A percentile compares a stretch with the other conserved stretches of the same genome.
Evolutionary conservation across 2,797 vertebrate species (phyloP).

Genomic region (Natrix natrix): DNA sequence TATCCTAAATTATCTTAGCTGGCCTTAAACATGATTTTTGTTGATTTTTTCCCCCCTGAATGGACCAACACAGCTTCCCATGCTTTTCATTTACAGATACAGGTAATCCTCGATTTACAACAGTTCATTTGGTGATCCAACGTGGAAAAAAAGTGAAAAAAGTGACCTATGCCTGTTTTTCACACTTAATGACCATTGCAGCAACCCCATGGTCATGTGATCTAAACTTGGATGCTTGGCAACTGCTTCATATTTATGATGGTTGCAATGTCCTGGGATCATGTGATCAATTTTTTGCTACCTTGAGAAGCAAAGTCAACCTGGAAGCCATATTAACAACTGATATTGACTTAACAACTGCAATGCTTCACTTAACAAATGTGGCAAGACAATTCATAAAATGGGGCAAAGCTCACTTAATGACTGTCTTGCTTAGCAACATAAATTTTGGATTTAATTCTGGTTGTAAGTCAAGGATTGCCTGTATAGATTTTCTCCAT

Average conservation of each 20-base stretch:
- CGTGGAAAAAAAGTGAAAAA: no score
- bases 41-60: not conserved
- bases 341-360: not conserved
- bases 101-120: no score
- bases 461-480: not conserved
- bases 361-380: not conserved
- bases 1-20: not conserved
- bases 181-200: no score
- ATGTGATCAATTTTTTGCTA: not conserved
- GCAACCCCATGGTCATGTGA: no score
- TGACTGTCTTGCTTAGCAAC: not conserved
- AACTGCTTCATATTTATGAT: not conserved
- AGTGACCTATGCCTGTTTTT: no score
- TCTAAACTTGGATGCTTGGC: no score
- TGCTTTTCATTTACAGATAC: not conserved
- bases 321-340: not conserved
- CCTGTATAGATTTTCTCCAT: not conserved
- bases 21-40: not conserved
- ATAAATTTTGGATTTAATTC: not conserved
- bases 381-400: not conserved
- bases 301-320: not conserved
- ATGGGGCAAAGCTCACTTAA: not conserved
- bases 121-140: no score
- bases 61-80: not conserved
- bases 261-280: not conserved